Base-by-base conservation (phyloP, 2,888 invertebrate genomes). In the Dasypolia templi region DNA sequence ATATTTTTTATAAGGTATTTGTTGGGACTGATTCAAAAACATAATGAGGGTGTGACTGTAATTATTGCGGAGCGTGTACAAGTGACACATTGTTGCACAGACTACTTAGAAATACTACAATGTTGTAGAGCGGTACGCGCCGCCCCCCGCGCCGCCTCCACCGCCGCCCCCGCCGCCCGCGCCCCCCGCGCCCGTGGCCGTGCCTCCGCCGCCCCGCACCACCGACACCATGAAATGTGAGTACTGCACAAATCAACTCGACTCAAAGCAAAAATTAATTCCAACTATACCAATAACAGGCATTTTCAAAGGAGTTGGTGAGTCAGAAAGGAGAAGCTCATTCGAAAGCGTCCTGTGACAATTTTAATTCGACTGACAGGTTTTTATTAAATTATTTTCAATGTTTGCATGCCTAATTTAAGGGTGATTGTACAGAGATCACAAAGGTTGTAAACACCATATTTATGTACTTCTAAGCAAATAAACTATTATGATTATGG, bases 161-260 rank as follows among this genome's bases (percentile, higher is more conserved):
- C 84, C 90, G 39, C 89, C 91, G 0, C 89, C 90, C 26, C 84
- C 90, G 35, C 89, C 94, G 22, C 87, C 88, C 88, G 88, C 46
- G 6, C 91, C 91, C 3, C 91, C 92, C 6, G 26, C 3, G 89
- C 91, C 53, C 9, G 0, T 17, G 59, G 9, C 94, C 14, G 95
- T 95, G 22, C 94, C 93, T 3, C 93, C 93, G 4, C 90, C 91
- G 7, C 91, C 92, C 0, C 77, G 66, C 11, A 89, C 91, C 53
- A 93, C 93, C 2, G 94, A 93, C 83, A 94, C 95, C 66, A 90
- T 96, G 82, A 95, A 95, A 80, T 94, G 96, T 95, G 85, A 95
- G 94, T 91, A 87, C 42, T n/a, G 5, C 44, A 35, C 29, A n/a
- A 26, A 29, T 62, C n/a, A 62, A 44, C 62, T 44, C 14, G 26